These are phyloP conservation scores for Alviniconcha strummeri DNA, from an alignment of 2,888 invertebrate genomes.

Conservation along the genomic window DNA sequence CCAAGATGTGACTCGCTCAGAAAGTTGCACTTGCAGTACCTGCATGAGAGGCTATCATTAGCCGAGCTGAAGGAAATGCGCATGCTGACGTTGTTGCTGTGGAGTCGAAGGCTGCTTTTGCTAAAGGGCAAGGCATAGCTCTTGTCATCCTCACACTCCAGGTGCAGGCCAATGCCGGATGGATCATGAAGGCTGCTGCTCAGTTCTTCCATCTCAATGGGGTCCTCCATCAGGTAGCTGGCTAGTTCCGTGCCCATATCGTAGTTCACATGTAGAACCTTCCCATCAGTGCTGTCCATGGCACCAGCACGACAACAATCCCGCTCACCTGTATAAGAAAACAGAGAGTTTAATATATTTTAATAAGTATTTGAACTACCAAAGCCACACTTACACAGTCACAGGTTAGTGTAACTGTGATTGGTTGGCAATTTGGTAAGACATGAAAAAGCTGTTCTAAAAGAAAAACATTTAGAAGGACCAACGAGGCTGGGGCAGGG, in stretches of 20 bases:
- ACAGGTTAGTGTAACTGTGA: too few species aligned
- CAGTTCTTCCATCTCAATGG: slow-evolving; percentile 8
- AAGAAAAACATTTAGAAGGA: too few species aligned
- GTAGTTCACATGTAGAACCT: not conserved
- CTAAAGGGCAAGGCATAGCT: slow-evolving; percentile 27
- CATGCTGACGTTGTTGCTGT: slow-evolving; percentile 36
- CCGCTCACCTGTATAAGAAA: too few species aligned
- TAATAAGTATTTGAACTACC: too few species aligned
- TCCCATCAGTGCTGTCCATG: slow-evolving; percentile 9
- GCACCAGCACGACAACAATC: not conserved
- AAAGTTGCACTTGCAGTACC: slow-evolving; percentile 36
- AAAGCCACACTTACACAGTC: too few species aligned
- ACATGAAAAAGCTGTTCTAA: too few species aligned
- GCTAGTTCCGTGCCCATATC: slow-evolving; percentile 13
- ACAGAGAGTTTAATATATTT: too few species aligned
- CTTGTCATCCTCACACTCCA: slow-evolving; percentile 50
- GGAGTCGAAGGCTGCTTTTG: slow-evolving; percentile 5
- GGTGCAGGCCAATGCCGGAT: slow-evolving; percentile 38
- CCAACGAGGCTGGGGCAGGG: too few species aligned
- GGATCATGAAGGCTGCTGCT: slow-evolving; percentile 11
- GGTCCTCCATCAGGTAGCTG: slow-evolving; percentile 5
- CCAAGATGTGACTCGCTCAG: slow-evolving; percentile 38
- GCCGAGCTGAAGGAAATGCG: slow-evolving; percentile 37
- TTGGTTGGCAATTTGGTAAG: too few species aligned
- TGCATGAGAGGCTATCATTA: slow-evolving; percentile 29